Percentiles rank a stretch among this genome's conserved stretches.
These are phyloP conservation scores for Enteromius radiatus DNA, from an alignment of 2,797 vertebrate species.

Conservation along the genomic window DNA sequence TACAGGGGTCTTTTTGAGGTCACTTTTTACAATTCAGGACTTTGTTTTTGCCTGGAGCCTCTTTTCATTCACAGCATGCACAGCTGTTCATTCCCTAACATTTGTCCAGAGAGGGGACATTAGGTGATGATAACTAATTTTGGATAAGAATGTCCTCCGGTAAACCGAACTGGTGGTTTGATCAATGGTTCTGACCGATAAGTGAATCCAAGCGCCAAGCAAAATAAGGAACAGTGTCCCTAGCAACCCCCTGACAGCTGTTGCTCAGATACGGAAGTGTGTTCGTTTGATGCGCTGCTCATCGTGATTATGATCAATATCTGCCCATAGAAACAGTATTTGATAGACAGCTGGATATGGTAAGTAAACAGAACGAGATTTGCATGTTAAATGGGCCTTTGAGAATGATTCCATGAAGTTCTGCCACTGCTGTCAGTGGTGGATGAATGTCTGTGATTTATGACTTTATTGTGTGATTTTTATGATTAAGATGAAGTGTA, in stretches of 20 bases:
- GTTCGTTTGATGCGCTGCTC: slow-evolving; percentile 30
- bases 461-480: background rate
- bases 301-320: slow-evolving; percentile 17
- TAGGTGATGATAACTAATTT: background rate
- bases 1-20: background rate
- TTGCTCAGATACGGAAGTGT: background rate
- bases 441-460: slow-evolving; percentile 27
- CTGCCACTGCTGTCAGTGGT: slow-evolving; percentile 78
- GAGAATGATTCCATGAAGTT: slow-evolving; percentile 36
- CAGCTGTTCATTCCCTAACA: background rate
- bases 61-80: background rate
- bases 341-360: slow-evolving; percentile 38
- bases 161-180: slow-evolving; percentile 30
- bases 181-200: slow-evolving; percentile 32
- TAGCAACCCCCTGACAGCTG: slow-evolving; percentile 29
- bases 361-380: slow-evolving; percentile 29
- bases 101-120: background rate
- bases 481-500: background rate
- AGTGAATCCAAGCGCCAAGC: slow-evolving; percentile 25
- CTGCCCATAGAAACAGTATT: slow-evolving; percentile 28
- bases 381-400: slow-evolving; percentile 49
- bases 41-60: background rate
- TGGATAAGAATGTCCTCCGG: slow-evolving; percentile 30
- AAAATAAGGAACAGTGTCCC: slow-evolving; percentile 44
- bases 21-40: background rate